Evolutionary conservation across 1,140 invertebrate species (phyloP).

Genomic region (Meloidogyne floridensis): DNA sequence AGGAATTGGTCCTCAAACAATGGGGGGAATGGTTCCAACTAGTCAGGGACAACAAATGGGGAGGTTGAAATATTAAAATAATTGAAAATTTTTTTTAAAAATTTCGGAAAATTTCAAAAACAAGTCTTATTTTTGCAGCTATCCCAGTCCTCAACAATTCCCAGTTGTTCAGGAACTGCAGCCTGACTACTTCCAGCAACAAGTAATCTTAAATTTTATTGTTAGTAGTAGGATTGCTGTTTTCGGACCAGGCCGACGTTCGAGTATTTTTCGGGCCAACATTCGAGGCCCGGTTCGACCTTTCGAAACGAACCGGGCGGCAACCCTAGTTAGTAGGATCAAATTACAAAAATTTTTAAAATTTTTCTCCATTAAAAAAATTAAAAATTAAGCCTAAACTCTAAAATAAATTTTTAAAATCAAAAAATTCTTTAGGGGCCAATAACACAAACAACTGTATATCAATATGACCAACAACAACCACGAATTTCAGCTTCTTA

Average conservation of each 20-base stretch:
- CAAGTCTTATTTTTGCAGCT: background rate
- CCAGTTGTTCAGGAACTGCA: slow-evolving; percentile 30
- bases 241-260: too few relatives aligned
- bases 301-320: too few relatives aligned
- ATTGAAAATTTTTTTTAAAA: background rate
- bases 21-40: background rate
- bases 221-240: accelerated
- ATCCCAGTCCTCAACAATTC: background rate
- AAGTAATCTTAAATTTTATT: background rate
- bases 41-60: background rate
- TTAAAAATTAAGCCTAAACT: too few relatives aligned
- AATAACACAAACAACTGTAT: slow-evolving; percentile 23
- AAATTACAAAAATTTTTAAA: slow-evolving; percentile 29
- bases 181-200: slow-evolving; percentile 35
- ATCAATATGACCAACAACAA: slow-evolving; percentile 26
- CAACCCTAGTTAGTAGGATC: too few relatives aligned
- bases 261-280: too few relatives aligned
- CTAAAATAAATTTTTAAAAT: too few relatives aligned
- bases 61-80: background rate
- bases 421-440: slow-evolving; percentile 36
- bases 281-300: too few relatives aligned
- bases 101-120: background rate
- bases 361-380: background rate
- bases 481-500: slow-evolving; percentile 15
- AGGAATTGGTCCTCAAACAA: background rate